phyloP scores from a whole-genome alignment of 1,140 invertebrate genomes.

The Microvelia longipes region DNA sequence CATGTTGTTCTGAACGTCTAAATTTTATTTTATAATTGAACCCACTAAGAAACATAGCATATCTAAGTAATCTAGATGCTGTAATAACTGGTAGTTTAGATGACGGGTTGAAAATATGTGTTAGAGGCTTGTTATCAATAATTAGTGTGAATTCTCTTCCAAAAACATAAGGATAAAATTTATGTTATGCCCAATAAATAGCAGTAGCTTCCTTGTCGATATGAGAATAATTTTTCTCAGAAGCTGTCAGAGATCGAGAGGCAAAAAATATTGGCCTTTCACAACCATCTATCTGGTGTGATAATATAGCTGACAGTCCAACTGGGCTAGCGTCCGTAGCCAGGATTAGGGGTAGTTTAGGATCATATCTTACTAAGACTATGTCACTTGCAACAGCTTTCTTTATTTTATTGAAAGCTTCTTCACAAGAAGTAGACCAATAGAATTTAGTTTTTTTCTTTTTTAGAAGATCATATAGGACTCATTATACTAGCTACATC shows the following conservation, averaged over 20 bases:
- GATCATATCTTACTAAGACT: conserved; percentile 27
- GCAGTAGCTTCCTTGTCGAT: conserved; percentile 34
- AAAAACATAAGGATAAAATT: conserved; percentile 27
- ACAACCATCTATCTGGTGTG: conserved; percentile 26
- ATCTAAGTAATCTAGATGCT: neutral
- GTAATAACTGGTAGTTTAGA: neutral
- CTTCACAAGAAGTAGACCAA: conserved; percentile 18
- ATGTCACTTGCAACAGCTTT: too few relatives aligned
- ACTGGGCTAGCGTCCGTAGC: conserved; percentile 28
- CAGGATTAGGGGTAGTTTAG: conserved; percentile 33
- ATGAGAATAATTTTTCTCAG: conserved; percentile 32
- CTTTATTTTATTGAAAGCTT: conserved; percentile 23
- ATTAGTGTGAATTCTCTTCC: conserved; percentile 10
- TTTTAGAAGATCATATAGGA: neutral
- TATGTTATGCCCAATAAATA: conserved; percentile 30
- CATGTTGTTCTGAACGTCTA: too few relatives aligned
- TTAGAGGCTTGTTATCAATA: conserved; percentile 11
- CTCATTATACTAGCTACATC: neutral
- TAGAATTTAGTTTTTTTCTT: neutral
- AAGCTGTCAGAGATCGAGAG: conserved; percentile 27
- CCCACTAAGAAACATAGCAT: too few relatives aligned
- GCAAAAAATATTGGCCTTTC: conserved; percentile 30
- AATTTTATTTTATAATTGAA: neutral
- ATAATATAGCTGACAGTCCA: conserved; percentile 25
- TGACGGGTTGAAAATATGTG: neutral